These are phyloP conservation scores for Vollenhovia emeryi DNA, from an alignment of 1,140 invertebrate species.

Conservation along the genomic window DNA sequence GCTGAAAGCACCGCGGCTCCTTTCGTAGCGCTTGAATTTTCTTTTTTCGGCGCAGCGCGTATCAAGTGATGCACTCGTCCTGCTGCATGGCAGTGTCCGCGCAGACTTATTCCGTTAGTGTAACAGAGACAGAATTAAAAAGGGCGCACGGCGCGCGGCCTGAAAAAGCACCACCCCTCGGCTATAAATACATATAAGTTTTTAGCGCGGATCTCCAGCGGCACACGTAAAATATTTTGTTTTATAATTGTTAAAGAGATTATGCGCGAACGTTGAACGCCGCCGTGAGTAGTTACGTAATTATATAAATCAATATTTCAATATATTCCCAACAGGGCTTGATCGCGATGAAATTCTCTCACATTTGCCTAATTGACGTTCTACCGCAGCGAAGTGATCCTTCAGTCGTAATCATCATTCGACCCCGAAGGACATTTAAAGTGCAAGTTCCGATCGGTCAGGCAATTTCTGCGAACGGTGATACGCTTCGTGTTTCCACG, in stretches of 20 bases:
- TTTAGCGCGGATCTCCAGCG: not conserved
- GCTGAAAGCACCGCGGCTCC: slow-evolving; percentile 46
- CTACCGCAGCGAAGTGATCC: slow-evolving; percentile 28
- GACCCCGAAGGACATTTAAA: slow-evolving; percentile 59
- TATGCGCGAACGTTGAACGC: not conserved
- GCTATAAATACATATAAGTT: not conserved
- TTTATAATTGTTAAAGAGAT: not conserved
- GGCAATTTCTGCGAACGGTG: slow-evolving; percentile 44
- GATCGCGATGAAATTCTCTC: slow-evolving; percentile 47
- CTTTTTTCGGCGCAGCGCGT: not conserved
- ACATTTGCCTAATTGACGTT: slow-evolving; percentile 56
- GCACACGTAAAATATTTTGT: not conserved
- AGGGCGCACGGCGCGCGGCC: too few species aligned
- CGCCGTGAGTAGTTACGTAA: not conserved
- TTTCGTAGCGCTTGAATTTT: slow-evolving; percentile 23
- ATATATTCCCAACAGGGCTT: slow-evolving; percentile 15
- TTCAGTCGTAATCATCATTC: slow-evolving; percentile 49
- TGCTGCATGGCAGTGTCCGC: not conserved
- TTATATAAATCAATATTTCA: slow-evolving; percentile 24
- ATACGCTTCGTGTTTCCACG: slow-evolving; percentile 33
- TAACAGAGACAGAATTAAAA: not conserved
- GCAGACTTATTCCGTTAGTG: not conserved
- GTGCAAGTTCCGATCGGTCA: slow-evolving; percentile 52
- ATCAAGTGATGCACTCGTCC: slow-evolving; percentile 25
- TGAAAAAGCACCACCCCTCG: too few species aligned